Base-by-base conservation (phyloP, 2,888 invertebrate genomes). In the Dryadula phaetusa region DNA sequence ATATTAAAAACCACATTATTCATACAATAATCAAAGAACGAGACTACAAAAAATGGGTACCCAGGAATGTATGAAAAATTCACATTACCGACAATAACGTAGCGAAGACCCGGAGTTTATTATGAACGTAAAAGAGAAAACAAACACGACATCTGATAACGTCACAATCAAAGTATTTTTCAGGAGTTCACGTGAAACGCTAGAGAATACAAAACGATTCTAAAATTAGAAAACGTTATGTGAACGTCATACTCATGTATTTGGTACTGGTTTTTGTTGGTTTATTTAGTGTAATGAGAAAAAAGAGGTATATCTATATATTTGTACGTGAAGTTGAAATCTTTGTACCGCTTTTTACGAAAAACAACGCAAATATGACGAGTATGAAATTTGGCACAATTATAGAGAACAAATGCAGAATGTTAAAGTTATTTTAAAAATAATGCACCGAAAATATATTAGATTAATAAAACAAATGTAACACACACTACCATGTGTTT, bases 91-190 rank as follows among this genome's bases (percentile, higher is more conserved):
- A n/a, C n/a, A n/a, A 1, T 37, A 6, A 12, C 12, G 10, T 12
- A 37, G 8, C 12, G 20, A 46, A 20, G 18, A 46, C 12, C 10
- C 10, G 3, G 8, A 47, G 22, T 47, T 47, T 2, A 47, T 14
- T 22, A 5, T 16, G n/a, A 52, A 49, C 49, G 25, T n/a, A 49
- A 49, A n/a, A 47, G 2, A 49, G 25, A 25, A 49, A 49, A 49
- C 46, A 10, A 32, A 12, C 3, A 49, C 28, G n/a, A 28, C 10
- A 52, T 52, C 16, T 52, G 52, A 32, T 16, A 32, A 28, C 28
- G 28, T 52, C 28, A 52, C 28, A 32, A 32, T 16, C 52, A 32
- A 32, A 32, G 16, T 8, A 16, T 28, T 25, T 49, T 28, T 49
- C 49, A 52, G 16, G 28, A 28, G 7, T 28, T 52, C 16, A 32